A percentile compares a stretch with the other conserved stretches of the same genome.
phyloP scores from a whole-genome alignment of 2,797 vertebrate genomes.

The Parambassis ranga region DNA sequence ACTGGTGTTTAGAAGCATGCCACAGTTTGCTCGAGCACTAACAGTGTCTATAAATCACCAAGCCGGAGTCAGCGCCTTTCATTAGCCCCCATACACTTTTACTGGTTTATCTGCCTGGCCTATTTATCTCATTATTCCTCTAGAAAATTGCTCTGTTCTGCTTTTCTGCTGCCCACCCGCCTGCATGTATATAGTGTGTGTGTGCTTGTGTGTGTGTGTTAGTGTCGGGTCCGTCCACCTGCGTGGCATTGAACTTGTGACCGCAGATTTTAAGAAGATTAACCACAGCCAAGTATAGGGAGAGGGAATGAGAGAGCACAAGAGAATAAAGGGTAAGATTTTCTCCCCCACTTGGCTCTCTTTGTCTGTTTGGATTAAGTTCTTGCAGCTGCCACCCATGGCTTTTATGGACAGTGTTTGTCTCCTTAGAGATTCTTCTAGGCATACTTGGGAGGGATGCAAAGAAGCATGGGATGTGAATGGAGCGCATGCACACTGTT shows the following conservation, averaged over 20 bases:
- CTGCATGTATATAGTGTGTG: conserved; percentile 35
- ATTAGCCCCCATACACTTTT: conserved; percentile 76
- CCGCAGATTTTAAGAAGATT: conserved; percentile 81
- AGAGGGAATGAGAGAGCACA: conserved; percentile 72
- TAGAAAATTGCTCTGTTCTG: conserved; percentile 74
- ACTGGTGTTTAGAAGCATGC: conserved; percentile 58
- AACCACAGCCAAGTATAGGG: conserved; percentile 75
- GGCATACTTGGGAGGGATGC: conserved; percentile 58
- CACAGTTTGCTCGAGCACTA: conserved; percentile 63
- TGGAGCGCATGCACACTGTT: conserved; percentile 9
- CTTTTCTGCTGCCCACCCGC: conserved; percentile 67
- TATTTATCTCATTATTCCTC: conserved; percentile 81
- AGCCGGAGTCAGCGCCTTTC: conserved; percentile 74
- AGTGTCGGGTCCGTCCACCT: conserved; percentile 77
- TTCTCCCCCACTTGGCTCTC: conserved; percentile 72
- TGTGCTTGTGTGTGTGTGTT: conserved; percentile 56
- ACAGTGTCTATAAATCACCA: conserved; percentile 78
- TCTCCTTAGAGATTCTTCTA: conserved; percentile 69
- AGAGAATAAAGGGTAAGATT: conserved; percentile 76
- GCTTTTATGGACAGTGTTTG: conserved; percentile 77
- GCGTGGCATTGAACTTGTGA: conserved; percentile 79
- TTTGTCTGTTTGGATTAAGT: conserved; percentile 81
- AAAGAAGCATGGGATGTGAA: conserved; percentile 49
- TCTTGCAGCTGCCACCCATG: conserved; percentile 80
- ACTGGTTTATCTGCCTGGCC: conserved; percentile 74